Evolutionary conservation across 1,140 invertebrate genomes (phyloP), one percentile per base, ranked within the genome.

Genomic region (Drosophila nigromelanica): DNA sequence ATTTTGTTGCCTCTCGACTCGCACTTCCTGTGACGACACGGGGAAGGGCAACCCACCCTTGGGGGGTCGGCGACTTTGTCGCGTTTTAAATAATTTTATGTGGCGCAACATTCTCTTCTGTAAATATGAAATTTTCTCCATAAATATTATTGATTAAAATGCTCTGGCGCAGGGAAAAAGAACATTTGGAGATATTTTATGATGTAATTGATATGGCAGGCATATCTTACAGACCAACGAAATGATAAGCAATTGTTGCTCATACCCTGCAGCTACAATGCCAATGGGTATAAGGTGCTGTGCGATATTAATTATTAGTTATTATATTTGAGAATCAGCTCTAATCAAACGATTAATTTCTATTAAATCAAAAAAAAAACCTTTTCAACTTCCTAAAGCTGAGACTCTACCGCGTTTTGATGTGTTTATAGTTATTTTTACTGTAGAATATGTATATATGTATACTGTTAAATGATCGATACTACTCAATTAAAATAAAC

Each of bases 1-100:
- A 79, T 83, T 89, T 89, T 83, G 69, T 80, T 43, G 64, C 59
- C 66, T 43, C 62, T 66, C 63, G 58, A 50, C 54, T 43, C 63
- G 42, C 39, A 48, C 73, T 82, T 83, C 83, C 83, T 66, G 66
- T 21, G 61, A 40, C 60, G 40, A n/a, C 35, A 27, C 27, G 27
- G 27, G 12, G n/a, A 4, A 11, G 18, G 1, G 42, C 39, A n/a
- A 37, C 12, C 33, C 33, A 35, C 27, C 27, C 27, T 27, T 27
- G 33, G 21, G 21, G 43, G 24, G 30, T 15, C 15, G 47, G 27
- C 18, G 60, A 61, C 35, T 51, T 62, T 69, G 66, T 69, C 71
- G 56, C 37, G 51, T 54, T 62, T 62, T 70, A 39, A 66, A 52
- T 60, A 73, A 77, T 70, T 85, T 80, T 67, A 80, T 83, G 67